Evolutionary conservation across 2,888 invertebrate species (phyloP).

Genomic region (Helobdella robusta): DNA sequence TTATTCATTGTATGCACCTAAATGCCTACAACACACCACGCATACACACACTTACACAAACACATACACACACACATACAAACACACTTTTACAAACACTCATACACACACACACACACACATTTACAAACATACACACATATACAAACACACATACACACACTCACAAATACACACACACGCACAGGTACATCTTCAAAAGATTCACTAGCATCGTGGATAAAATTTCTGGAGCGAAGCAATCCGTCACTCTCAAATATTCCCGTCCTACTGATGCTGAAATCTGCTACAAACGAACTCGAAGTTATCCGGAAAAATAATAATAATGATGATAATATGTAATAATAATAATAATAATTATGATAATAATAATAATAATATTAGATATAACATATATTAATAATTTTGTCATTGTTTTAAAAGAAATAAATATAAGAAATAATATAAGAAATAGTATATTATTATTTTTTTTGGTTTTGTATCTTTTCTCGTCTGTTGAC

Average conservation of each 20-base stretch:
- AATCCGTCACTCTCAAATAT: conserved; percentile 65
- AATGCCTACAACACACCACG: background rate
- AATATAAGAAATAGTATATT: too few species aligned
- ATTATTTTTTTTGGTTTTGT: too few species aligned
- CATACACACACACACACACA: background rate
- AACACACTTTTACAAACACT: background rate
- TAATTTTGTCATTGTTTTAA: too few species aligned
- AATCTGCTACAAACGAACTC: conserved; percentile 6
- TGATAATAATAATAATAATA: too few species aligned
- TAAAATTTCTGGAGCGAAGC: conserved; percentile 59
- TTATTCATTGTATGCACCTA: too few species aligned
- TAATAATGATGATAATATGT: too few species aligned
- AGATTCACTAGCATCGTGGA: conserved; percentile 73
- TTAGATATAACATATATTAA: background rate
- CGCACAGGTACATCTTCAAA: conserved; percentile 64
- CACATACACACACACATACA: background rate
- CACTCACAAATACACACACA: background rate
- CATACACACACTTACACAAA: too few species aligned
- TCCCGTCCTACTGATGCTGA: conserved; percentile 69
- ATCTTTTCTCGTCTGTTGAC: too few species aligned
- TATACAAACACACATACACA: background rate
- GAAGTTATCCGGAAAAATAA: too few species aligned
- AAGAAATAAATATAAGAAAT: too few species aligned
- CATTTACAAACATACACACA: background rate
- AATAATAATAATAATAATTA: too few species aligned